Percentiles rank a stretch among this genome's conserved stretches.
Conservation (phyloP, 2,888 invertebrate species). For the Junonia oenone region DNA sequence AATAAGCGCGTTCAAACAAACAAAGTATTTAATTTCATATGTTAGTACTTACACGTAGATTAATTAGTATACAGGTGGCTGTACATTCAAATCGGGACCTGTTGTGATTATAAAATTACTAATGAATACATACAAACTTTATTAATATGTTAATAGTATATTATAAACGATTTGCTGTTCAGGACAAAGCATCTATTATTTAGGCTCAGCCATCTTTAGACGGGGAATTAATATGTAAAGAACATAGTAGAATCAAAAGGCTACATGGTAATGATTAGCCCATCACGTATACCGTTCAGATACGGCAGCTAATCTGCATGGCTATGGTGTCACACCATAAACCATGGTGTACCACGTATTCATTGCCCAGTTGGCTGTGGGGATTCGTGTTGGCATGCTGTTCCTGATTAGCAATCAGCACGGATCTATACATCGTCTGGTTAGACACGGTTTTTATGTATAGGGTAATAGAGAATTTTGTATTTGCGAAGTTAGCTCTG, state of each 20-base stretch:
- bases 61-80: too few relatives aligned
- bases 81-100: too few relatives aligned
- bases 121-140: background rate
- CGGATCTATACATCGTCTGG: background rate
- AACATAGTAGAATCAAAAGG: slow-evolving; percentile 11
- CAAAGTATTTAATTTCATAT: too few relatives aligned
- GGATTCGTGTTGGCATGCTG: slow-evolving; percentile 23
- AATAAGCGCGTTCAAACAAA: too few relatives aligned
- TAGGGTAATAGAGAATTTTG: background rate
- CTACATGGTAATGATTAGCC: slow-evolving; percentile 4
- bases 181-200: background rate
- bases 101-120: background rate
- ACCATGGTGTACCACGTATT: slow-evolving; percentile 9
- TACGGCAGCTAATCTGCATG: slow-evolving; percentile 26
- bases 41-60: too few relatives aligned
- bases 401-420: slow-evolving; percentile 5
- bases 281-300: slow-evolving; percentile 20
- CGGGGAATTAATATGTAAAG: slow-evolving; percentile 1
- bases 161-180: background rate
- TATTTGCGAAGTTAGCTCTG: too few relatives aligned
- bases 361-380: slow-evolving; percentile 7
- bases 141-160: too few relatives aligned
- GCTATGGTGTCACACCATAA: slow-evolving; percentile 19
- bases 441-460: background rate
- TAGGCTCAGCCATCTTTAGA: background rate